phyloP scores from a whole-genome alignment of 1,140 invertebrate genomes.

The Reticulitermes speratus region DNA sequence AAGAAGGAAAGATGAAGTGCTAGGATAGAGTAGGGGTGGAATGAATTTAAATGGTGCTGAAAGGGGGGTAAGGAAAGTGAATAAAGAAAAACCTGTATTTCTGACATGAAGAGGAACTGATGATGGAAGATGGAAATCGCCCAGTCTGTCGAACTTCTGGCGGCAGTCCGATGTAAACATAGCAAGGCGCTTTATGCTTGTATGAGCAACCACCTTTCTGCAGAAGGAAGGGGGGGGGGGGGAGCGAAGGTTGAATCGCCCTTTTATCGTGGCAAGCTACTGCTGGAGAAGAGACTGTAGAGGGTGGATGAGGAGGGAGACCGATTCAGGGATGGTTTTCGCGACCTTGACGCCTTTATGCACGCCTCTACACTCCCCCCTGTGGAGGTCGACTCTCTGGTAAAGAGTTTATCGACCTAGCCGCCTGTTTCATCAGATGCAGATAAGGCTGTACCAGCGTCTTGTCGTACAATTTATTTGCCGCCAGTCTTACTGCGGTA shows the following conservation, averaged over 20 bases:
- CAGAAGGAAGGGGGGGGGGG: no score
- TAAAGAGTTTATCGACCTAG: not conserved
- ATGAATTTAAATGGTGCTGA: no score
- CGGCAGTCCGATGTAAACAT: not conserved
- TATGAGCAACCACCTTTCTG: not conserved
- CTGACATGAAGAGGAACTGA: not conserved
- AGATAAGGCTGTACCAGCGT: no score
- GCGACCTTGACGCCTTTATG: slow-evolving; percentile 3
- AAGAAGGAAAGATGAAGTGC: no score
- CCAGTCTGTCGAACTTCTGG: not conserved
- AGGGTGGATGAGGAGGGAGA: not conserved
- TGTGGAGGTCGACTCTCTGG: not conserved
- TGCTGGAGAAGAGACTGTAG: not conserved
- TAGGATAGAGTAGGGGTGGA: no score
- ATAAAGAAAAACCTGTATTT: no score
- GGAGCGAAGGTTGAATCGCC: not conserved
- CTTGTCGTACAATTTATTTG: no score
- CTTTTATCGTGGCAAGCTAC: not conserved
- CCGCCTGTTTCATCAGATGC: no score
- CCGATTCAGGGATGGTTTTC: not conserved
- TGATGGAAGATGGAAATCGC: not conserved
- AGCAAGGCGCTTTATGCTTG: not conserved
- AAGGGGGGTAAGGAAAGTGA: no score
- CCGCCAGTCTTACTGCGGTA: no score
- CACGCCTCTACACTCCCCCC: no score